A percentile compares a stretch with the other conserved stretches of the same genome.
phyloP scores from a whole-genome alignment of 2,888 invertebrate genomes.

The Drosophila ustulata region DNA sequence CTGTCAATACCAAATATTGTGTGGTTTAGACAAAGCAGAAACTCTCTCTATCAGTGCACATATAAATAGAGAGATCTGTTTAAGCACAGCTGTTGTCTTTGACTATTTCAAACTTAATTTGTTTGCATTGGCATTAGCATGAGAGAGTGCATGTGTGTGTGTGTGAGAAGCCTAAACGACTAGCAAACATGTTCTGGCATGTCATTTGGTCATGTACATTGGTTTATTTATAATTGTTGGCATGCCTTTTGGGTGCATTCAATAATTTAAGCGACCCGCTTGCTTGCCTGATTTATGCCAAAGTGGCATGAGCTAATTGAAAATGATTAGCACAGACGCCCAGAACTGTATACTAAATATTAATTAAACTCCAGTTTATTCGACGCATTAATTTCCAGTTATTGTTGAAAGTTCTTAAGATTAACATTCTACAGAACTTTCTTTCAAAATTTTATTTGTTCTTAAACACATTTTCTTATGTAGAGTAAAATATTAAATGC shows the following conservation, averaged over 20 bases:
- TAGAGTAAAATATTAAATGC: no score
- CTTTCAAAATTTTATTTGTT: no score
- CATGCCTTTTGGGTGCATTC: conserved; percentile 34
- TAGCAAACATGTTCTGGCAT: conserved; percentile 31
- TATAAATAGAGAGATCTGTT: conserved; percentile 23
- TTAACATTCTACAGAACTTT: no score
- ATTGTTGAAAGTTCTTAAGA: no score
- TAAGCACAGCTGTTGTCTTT: conserved; percentile 42
- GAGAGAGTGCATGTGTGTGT: conserved; percentile 4
- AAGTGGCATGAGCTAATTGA: conserved; percentile 27
- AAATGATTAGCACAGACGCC: conserved; percentile 12
- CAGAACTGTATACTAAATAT: neutral
- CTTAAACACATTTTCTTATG: no score
- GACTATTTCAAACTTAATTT: conserved; percentile 33
- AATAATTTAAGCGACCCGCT: conserved; percentile 35
- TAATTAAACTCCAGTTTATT: neutral
- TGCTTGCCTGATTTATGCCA: conserved; percentile 12
- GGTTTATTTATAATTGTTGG: conserved; percentile 60
- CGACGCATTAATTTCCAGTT: neutral
- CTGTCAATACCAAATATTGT: conserved; percentile 71
- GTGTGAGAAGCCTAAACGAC: conserved; percentile 11
- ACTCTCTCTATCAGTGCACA: conserved; percentile 4
- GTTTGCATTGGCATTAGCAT: conserved; percentile 24
- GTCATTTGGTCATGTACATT: conserved; percentile 47
- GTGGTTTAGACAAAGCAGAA: conserved; percentile 9